Evolutionary conservation across 2,888 invertebrate species (phyloP), one percentile per base, ranked within the genome.

Genomic region (Thumatha senex): DNA sequence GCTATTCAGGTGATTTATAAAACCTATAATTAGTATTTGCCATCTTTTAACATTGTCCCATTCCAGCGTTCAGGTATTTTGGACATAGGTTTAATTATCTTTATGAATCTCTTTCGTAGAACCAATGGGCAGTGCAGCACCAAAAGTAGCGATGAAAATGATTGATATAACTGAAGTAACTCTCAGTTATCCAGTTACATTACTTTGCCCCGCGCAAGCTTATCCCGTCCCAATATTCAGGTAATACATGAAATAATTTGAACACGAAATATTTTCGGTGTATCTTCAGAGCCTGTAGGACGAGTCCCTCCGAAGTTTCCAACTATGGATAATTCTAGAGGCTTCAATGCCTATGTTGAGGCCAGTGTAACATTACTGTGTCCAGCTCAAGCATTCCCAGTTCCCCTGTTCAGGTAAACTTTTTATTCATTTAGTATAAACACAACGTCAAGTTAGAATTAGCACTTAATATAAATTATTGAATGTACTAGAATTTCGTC

Each of bases 261-360:
- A 34, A 13, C 18, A 46, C 30, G 50, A 46, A 52, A 52, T 51
- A 61, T 53, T 72, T 48, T 39, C 51, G 41, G 35, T 72, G 72
- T 73, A 67, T 82, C 72, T 84, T 66, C 82, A 93, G 93, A 93
- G 72, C 93, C 93, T n/a, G 92, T 93, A 76, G 93, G 93, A 77
- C 89, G 92, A 82, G 92, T 93, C 53, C 85, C 92, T 62, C 95
- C 95, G 65, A 96, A 96, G 92, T 95, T 96, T 82, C 95, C 95
- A 53, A 93, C 95, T 45, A 86, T 93, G 89, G 95, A 95, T 89
- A 94, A 92, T 73, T 87, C 90, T 82, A 93, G 92, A 81, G 92
- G 92, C 61, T 92, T 93, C 77, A 86, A 81, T 78, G 82, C 89
- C 61, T 67, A 74, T 63, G 68, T 88, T 79, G 92, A 84, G 72